These are phyloP conservation scores for Calephelis perditalis DNA, from an alignment of 2,888 invertebrate species.

Conservation along the genomic window DNA sequence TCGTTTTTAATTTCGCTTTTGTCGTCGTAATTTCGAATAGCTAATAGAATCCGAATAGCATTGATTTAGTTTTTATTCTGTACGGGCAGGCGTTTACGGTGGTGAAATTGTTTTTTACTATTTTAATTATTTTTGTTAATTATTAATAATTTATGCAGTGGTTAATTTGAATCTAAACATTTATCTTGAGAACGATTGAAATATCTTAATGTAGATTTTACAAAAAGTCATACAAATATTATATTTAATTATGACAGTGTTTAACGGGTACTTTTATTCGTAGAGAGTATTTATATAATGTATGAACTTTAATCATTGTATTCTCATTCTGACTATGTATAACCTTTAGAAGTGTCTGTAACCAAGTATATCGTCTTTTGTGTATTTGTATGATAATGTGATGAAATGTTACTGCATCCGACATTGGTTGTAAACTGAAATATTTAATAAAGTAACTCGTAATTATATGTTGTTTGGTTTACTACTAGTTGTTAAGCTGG, in stretches of 20 bases:
- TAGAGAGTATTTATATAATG: conserved; percentile 40
- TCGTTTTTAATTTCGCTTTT: too few relatives aligned
- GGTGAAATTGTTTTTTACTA: too few relatives aligned
- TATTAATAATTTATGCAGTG: too few relatives aligned
- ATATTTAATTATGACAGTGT: conserved; percentile 3
- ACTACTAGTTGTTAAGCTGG: too few relatives aligned
- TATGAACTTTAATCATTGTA: conserved; percentile 41
- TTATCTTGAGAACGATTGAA: too few relatives aligned
- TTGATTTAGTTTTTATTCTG: too few relatives aligned
- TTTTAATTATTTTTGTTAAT: too few relatives aligned
- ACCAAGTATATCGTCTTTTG: conserved; percentile 54
- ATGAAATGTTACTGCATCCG: conserved; percentile 71
- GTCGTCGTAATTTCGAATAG: too few relatives aligned
- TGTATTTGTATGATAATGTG: conserved; percentile 62
- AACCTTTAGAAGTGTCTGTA: conserved; percentile 64
- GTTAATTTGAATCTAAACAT: too few relatives aligned
- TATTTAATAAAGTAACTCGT: conserved; percentile 72
- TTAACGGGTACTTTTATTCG: conserved; percentile 16
- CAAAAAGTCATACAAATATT: neutral
- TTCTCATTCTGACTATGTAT: conserved; percentile 42
- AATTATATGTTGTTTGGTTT: conserved; percentile 14
- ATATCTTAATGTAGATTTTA: neutral
- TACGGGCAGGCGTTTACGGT: too few relatives aligned
- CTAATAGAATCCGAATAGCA: too few relatives aligned
- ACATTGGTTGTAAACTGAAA: conserved; percentile 75